A percentile compares a stretch with the other conserved stretches of the same genome.
Conservation (phyloP, 2,888 invertebrate genomes). For the Heliconius erato region DNA sequence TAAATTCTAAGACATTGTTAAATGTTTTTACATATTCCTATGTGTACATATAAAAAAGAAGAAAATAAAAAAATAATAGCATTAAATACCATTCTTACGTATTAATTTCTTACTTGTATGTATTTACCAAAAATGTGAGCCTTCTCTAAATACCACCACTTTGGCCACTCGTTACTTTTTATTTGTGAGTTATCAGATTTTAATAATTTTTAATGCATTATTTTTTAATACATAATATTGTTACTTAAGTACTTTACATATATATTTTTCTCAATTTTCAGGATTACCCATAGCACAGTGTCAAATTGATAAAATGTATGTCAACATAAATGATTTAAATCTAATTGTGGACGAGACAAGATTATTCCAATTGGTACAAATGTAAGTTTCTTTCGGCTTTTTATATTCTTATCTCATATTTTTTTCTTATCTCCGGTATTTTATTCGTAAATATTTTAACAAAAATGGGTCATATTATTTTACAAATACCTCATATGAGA, state of each 20-base stretch:
- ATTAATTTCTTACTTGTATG: background rate
- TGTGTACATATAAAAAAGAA: too few species aligned
- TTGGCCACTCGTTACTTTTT: background rate
- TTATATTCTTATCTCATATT: background rate
- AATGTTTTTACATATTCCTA: too few species aligned
- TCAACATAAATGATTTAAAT: constrained; percentile 86
- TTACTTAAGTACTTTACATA: background rate
- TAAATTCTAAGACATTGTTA: too few species aligned
- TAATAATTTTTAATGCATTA: too few species aligned
- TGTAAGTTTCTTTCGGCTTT: constrained; percentile 78
- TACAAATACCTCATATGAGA: background rate
- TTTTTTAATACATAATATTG: background rate
- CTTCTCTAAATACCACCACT: background rate
- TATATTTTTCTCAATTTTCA: constrained; percentile 59
- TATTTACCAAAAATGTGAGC: background rate
- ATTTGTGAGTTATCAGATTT: background rate
- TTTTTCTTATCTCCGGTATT: background rate
- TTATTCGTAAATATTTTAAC: background rate
- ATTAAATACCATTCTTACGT: too few species aligned
- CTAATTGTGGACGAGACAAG: constrained; percentile 85
- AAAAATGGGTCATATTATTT: background rate
- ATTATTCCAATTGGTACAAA: constrained; percentile 83
- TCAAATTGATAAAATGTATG: constrained; percentile 76
- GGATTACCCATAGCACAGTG: constrained; percentile 76
- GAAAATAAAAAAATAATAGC: too few species aligned